Conservation (phyloP, 1,140 invertebrate genomes). For the Drosophila fuyamai region DNA sequence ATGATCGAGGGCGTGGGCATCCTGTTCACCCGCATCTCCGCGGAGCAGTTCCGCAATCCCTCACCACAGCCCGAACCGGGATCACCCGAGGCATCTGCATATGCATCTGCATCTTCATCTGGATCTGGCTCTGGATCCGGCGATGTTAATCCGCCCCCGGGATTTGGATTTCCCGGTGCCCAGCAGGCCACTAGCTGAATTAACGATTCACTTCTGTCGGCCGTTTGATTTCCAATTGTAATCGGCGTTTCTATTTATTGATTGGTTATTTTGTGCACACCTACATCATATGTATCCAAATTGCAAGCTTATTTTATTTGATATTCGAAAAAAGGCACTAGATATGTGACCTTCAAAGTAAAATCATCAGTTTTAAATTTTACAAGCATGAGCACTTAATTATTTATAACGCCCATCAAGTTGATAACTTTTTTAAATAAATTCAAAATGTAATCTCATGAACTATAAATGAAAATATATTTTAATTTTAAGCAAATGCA, state of each 20-base stretch:
- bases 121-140: too few relatives aligned
- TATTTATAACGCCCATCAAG: too few relatives aligned
- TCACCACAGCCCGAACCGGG: background rate
- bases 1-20: conserved; percentile 99
- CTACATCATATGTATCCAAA: background rate
- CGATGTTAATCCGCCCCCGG: background rate
- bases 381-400: background rate
- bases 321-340: background rate
- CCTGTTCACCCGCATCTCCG: conserved; percentile 93
- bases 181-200: background rate
- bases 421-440: too few relatives aligned
- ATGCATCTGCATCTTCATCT: background rate
- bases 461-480: too few relatives aligned
- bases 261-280: background rate
- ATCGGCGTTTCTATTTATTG: background rate
- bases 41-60: conserved; percentile 94
- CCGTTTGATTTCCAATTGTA: background rate
- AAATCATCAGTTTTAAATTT: background rate
- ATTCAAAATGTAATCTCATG: too few relatives aligned
- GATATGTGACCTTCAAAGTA: background rate
- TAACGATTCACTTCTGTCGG: background rate
- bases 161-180: conserved; percentile 1
- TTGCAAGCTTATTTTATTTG: background rate
- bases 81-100: background rate
- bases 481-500: background rate